Percentiles rank a stretch among this genome's conserved stretches.
phyloP scores from a whole-genome alignment of 2,888 invertebrate genomes.

The Octonoba sinensis region DNA sequence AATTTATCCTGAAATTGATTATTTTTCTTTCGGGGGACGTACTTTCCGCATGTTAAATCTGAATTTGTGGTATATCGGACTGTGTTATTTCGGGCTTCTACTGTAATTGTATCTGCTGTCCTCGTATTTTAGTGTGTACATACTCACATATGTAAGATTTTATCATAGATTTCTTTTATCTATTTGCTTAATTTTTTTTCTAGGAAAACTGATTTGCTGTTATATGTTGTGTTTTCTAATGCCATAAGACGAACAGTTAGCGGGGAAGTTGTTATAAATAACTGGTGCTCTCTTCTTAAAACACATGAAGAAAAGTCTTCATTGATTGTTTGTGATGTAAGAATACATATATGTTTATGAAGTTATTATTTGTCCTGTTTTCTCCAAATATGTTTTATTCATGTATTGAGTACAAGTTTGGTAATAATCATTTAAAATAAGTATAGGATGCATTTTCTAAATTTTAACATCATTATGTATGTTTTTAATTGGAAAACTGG shows the following conservation, averaged over 20 bases:
- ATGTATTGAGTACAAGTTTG: not conserved
- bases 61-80: no score
- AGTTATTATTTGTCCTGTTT: not conserved
- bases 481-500: no score
- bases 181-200: constrained; percentile 1
- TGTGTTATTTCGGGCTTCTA: no score
- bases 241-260: constrained; percentile 45
- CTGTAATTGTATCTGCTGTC: no score
- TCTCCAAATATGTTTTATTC: not conserved
- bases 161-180: not conserved
- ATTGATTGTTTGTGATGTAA: constrained; percentile 49
- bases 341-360: not conserved
- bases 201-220: constrained; percentile 43
- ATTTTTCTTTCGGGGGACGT: no score
- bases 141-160: no score
- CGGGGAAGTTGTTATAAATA: constrained; percentile 51
- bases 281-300: constrained; percentile 49
- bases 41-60: no score
- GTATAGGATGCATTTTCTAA: not conserved
- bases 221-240: constrained; percentile 51
- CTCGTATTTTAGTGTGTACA: no score
- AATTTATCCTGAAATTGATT: no score
- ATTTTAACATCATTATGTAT: not conserved
- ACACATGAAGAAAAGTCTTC: constrained; percentile 52
- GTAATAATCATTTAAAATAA: not conserved